Conservation (phyloP, 1,140 invertebrate genomes). For the Trichonephila clavipes region DNA sequence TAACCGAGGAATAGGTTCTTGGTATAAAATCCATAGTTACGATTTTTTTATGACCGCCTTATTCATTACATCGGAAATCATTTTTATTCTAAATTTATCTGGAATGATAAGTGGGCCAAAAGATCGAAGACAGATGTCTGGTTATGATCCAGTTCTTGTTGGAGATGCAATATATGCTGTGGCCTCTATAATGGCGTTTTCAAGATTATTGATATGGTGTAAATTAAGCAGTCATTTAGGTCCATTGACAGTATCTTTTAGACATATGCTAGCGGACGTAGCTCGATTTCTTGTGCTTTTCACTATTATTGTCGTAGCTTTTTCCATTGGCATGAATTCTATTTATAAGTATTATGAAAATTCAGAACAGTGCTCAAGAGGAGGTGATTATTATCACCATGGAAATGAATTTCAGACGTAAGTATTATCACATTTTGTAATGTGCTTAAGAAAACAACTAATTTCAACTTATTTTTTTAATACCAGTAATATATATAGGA, state of each 20-base stretch:
- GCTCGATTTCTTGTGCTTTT: slow-evolving; percentile 74
- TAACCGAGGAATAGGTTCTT: slow-evolving; percentile 13
- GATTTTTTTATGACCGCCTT: slow-evolving; percentile 39
- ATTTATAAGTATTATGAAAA: slow-evolving; percentile 77
- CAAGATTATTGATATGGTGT: slow-evolving; percentile 83
- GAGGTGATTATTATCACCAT: slow-evolving; percentile 40
- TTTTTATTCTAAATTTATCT: slow-evolving; percentile 43
- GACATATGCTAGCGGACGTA: slow-evolving; percentile 76
- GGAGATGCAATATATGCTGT: slow-evolving; percentile 76
- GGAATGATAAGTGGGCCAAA: slow-evolving; percentile 17
- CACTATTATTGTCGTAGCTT: slow-evolving; percentile 71
- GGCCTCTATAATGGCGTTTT: slow-evolving; percentile 76
- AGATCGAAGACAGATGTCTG: slow-evolving; percentile 66
- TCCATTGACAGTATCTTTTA: slow-evolving; percentile 81
- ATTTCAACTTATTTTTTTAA: background rate
- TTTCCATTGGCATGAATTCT: slow-evolving; percentile 76
- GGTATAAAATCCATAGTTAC: slow-evolving; percentile 57
- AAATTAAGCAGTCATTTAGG: slow-evolving; percentile 84
- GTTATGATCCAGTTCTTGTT: slow-evolving; percentile 75
- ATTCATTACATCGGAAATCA: slow-evolving; percentile 51
- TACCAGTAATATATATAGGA: too few species aligned
- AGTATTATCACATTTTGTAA: slow-evolving; percentile 10
- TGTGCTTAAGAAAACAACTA: background rate
- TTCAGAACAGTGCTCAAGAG: slow-evolving; percentile 40
- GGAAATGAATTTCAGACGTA: slow-evolving; percentile 66